Conservation (phyloP, 2,888 invertebrate species). For the Himalopsyche tibetana region DNA sequence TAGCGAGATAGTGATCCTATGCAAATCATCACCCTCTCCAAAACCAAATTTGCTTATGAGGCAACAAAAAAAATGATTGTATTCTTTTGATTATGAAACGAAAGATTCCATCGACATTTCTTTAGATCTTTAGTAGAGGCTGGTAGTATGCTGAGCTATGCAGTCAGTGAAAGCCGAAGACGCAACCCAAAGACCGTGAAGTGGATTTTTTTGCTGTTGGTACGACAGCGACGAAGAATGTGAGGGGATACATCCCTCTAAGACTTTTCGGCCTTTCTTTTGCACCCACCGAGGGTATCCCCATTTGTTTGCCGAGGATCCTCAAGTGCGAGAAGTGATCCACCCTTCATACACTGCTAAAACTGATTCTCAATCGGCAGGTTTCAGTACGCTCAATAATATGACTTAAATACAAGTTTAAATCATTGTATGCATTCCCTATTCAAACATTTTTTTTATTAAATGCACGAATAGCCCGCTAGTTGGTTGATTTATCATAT, state of each 20-base stretch:
- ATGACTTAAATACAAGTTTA: too few species aligned
- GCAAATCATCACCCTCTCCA: too few species aligned
- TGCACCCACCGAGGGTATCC: neutral
- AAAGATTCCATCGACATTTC: neutral
- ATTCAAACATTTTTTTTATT: too few species aligned
- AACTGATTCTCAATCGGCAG: neutral
- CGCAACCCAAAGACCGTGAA: neutral
- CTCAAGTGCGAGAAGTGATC: slow-evolving; percentile 2
- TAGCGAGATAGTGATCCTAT: too few species aligned
- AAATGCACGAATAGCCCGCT: too few species aligned
- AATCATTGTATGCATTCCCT: too few species aligned
- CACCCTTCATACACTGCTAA: neutral
- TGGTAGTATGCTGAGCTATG: neutral
- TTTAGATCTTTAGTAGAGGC: neutral
- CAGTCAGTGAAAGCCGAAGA: neutral
- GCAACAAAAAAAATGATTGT: too few species aligned
- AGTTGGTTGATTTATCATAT: too few species aligned
- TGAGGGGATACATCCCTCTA: neutral
- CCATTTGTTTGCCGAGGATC: slow-evolving; percentile 28
- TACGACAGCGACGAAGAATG: neutral
- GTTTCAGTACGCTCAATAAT: neutral
- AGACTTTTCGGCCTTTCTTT: neutral
- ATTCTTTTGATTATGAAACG: too few species aligned
- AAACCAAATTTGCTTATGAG: too few species aligned
- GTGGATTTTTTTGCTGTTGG: neutral